phyloP scores from a whole-genome alignment of 2,888 invertebrate species.

The Apamea crenata region DNA sequence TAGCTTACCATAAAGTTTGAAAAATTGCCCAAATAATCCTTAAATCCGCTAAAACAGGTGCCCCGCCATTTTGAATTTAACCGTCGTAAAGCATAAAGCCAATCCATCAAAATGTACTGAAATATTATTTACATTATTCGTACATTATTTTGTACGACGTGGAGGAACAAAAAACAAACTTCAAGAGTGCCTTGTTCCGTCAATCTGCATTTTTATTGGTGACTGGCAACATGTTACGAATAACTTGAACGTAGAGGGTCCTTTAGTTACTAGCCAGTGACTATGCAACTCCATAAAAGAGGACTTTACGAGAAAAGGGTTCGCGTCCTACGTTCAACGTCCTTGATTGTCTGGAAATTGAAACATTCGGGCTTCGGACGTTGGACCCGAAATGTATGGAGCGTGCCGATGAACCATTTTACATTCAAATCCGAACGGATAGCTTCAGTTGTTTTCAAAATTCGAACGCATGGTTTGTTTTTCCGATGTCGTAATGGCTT shows the following conservation, averaged over 20 bases:
- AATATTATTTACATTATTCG: constrained; percentile 44
- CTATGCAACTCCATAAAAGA: constrained; percentile 46
- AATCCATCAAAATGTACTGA: constrained; percentile 38
- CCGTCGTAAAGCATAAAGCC: constrained; percentile 8
- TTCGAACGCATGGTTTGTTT: constrained; percentile 34
- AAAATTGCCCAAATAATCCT: constrained; percentile 29
- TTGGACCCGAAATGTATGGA: constrained; percentile 36
- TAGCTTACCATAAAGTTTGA: constrained; percentile 12
- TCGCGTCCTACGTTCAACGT: constrained; percentile 25
- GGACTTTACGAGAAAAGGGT: constrained; percentile 52
- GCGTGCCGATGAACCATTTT: constrained; percentile 21
- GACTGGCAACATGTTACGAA: constrained; percentile 34
- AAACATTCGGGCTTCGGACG: constrained; percentile 35
- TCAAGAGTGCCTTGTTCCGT: constrained; percentile 26
- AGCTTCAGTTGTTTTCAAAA: constrained; percentile 40
- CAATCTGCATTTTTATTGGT: constrained; percentile 53
- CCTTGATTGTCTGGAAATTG: constrained; percentile 45
- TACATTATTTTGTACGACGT: constrained; percentile 24
- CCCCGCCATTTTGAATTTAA: constrained; percentile 23
- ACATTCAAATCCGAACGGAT: constrained; percentile 42
- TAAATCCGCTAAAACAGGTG: constrained; percentile 15
- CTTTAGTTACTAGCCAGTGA: constrained; percentile 45
- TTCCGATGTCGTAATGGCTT: background rate
- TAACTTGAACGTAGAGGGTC: constrained; percentile 21
- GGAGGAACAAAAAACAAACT: constrained; percentile 42